Conservation (phyloP, 2,888 invertebrate species). For the Ennomos erosarius region DNA sequence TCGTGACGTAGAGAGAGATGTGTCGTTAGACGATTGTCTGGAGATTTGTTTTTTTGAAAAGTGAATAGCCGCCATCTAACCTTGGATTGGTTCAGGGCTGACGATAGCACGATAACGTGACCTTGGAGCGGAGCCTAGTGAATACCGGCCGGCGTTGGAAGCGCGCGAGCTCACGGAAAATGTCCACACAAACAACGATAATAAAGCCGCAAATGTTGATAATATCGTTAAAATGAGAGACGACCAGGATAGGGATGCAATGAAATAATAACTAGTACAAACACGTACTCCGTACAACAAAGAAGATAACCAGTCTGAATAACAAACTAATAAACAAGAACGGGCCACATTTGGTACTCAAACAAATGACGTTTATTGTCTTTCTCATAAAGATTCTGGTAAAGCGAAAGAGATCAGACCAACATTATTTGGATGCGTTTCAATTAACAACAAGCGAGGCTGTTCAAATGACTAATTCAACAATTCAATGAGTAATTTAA, state of each 20-base stretch:
- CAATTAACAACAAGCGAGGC: slow-evolving; percentile 72
- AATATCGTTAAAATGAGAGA: slow-evolving; percentile 54
- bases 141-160: slow-evolving; percentile 78
- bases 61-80: slow-evolving; percentile 56
- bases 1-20: slow-evolving; percentile 50
- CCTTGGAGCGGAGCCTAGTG: slow-evolving; percentile 77
- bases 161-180: slow-evolving; percentile 75
- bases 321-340: slow-evolving; percentile 25
- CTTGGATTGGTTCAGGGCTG: slow-evolving; percentile 76
- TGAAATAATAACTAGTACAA: slow-evolving; percentile 28
- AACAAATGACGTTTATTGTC: slow-evolving; percentile 31
- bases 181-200: slow-evolving; percentile 78
- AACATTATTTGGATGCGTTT: slow-evolving; percentile 69
- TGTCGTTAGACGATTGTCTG: slow-evolving; percentile 50
- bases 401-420: slow-evolving; percentile 44
- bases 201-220: slow-evolving; percentile 64
- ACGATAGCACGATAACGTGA: slow-evolving; percentile 83
- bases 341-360: slow-evolving; percentile 13
- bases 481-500: slow-evolving; percentile 76
- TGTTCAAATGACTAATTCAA: slow-evolving; percentile 77
- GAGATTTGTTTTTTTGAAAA: slow-evolving; percentile 47
- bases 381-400: slow-evolving; percentile 20
- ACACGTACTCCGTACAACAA: slow-evolving; percentile 23
- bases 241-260: slow-evolving; percentile 41
- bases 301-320: slow-evolving; percentile 25